Evolutionary conservation across 2,888 invertebrate species (phyloP), one percentile per base, ranked within the genome.

Genomic region (Orthosia gothica): DNA sequence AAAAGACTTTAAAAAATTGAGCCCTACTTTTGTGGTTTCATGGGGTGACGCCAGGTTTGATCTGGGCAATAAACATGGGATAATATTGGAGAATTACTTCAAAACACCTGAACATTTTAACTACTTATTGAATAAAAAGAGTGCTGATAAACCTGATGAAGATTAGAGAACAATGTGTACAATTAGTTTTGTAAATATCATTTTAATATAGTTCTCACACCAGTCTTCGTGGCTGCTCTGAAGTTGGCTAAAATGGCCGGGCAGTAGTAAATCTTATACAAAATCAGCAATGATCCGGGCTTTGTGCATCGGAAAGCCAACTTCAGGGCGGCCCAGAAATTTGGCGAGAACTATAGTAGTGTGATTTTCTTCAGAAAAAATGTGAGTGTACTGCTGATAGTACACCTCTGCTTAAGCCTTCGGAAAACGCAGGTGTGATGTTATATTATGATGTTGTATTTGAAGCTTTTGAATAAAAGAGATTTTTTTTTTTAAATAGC

Each of bases 81-180:
- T 96, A 57, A 81, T 96, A 74, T 83, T 96, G 55, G 95, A 95
- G 59, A 86, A 91, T 57, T 95, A 96, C 82, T 96, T 96, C 71
- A 96, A 95, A 84, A 94, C 95, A 18, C 95, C 96, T 47, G 94
- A 95, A 86, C 89, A 94, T 89, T 95, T 94, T 32, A 94, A 95
- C 79, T 90, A 92, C 80, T 90, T 96, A 87, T 66, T 95, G 12
- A 86, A 87, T 76, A 94, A 94, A 79, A 92, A 80, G 70, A 91
- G 90, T 72, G 69, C 75, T 5, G 63, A 81, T 40, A 84, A 85
- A 67, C 85, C 89, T 54, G 76, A 76, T 18, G 69, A 81, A 16
- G 78, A 84, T 58, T 74, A 88, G 4, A 66, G 57, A 80, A 61
- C 12, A 18, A 50, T n/a, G 1, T 15, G 15, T 54, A 40, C 23